A percentile compares a stretch with the other conserved stretches of the same genome.
These are phyloP conservation scores for Peucedramus taeniatus DNA, from an alignment of 2,113 vertebrate genomes.

Conservation along the genomic window DNA sequence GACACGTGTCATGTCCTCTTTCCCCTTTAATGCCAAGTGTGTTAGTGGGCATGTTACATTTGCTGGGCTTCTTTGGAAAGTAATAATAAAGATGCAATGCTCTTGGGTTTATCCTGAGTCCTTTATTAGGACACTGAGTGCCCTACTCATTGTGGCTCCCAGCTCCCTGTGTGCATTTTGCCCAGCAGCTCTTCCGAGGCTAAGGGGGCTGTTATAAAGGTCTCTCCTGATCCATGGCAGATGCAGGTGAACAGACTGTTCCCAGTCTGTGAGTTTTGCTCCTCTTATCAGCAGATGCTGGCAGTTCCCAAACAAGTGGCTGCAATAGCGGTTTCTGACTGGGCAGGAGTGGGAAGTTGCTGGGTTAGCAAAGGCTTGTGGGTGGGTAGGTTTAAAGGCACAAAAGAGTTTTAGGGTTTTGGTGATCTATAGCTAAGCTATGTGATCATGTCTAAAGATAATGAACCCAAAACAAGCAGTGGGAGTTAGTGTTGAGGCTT, in stretches of 20 bases:
- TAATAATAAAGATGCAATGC: neutral
- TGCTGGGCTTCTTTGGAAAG: neutral
- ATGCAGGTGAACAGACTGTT: neutral
- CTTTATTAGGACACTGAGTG: neutral
- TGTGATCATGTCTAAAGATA: neutral
- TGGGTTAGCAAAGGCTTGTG: accelerated
- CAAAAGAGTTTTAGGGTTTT: neutral
- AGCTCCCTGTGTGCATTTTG: neutral
- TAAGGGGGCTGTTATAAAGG: neutral
- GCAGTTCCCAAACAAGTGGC: neutral
- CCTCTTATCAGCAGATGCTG: neutral
- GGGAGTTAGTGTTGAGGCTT: neutral
- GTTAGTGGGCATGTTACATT: accelerated
- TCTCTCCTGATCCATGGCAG: neutral
- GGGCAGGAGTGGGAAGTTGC: neutral
- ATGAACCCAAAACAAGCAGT: neutral
- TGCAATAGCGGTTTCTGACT: neutral
- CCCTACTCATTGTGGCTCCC: accelerated
- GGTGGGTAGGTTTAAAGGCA: neutral
- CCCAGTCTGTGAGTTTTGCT: neutral
- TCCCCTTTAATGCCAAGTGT: neutral
- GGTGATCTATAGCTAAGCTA: neutral
- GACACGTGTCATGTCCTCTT: neutral
- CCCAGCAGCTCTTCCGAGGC: accelerated
- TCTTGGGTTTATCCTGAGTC: neutral